Evolutionary conservation across 2,113 vertebrate species (phyloP).

Genomic region (Holacanthus passer): DNA sequence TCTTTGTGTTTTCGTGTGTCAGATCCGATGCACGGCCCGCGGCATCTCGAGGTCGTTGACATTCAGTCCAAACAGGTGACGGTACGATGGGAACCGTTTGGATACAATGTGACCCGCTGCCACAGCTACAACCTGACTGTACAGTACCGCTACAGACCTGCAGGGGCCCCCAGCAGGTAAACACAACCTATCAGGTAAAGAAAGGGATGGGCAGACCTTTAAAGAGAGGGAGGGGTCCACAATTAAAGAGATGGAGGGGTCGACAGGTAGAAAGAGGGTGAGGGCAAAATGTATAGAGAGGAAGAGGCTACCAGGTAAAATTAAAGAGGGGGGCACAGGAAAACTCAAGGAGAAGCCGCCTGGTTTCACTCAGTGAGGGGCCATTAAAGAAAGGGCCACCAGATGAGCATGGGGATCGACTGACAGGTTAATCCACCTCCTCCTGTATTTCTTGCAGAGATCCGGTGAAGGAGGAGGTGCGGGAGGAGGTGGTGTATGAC

Average conservation of each 20-base stretch:
- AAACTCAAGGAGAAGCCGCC: background rate
- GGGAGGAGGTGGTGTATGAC: slow-evolving; percentile 93
- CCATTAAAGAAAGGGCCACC: too few relatives aligned
- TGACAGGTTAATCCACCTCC: background rate
- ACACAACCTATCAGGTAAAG: background rate
- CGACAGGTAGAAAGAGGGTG: background rate
- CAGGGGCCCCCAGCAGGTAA: slow-evolving; percentile 80
- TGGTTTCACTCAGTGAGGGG: background rate
- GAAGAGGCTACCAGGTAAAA: background rate
- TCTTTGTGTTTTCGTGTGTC: slow-evolving; percentile 8
- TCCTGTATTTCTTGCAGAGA: slow-evolving; percentile 64
- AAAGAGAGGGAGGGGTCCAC: too few relatives aligned
- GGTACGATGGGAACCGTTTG: slow-evolving; percentile 94
- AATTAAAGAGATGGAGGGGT: too few relatives aligned
- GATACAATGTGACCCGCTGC: slow-evolving; percentile 97
- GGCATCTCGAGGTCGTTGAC: slow-evolving; percentile 90
- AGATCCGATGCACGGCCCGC: slow-evolving; percentile 97
- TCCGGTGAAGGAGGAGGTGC: slow-evolving; percentile 89
- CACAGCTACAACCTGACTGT: slow-evolving; percentile 95
- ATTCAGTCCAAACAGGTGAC: slow-evolving; percentile 95
- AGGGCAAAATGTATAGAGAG: too few relatives aligned
- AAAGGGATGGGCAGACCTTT: too few relatives aligned
- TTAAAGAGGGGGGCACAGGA: background rate
- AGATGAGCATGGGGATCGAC: background rate
- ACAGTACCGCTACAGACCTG: slow-evolving; percentile 89